Conservation (phyloP, 37 sponge, comb jelly and placozoan genomes). For the Theonella swinhoei region DNA sequence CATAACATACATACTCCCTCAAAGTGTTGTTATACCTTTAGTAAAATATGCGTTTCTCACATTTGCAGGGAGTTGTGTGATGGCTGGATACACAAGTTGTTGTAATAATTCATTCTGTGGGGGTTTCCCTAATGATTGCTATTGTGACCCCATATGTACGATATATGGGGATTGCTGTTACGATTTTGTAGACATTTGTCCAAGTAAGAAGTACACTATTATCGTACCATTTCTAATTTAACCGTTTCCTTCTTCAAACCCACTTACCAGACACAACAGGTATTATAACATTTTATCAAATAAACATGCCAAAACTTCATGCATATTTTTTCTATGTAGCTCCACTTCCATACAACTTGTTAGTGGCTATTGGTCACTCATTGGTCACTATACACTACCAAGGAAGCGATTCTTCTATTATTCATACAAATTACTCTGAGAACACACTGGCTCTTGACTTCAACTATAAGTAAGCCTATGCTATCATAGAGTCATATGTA, state of each 20-base stretch:
- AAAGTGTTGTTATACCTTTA: too few species aligned
- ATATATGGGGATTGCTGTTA: conserved; percentile 10
- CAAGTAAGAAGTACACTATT: neutral
- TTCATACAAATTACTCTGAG: neutral
- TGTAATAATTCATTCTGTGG: conserved; percentile 8
- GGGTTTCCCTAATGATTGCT: conserved; percentile 28
- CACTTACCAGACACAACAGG: neutral
- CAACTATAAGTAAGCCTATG: neutral
- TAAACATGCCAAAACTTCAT: too few species aligned
- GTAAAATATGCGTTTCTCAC: neutral
- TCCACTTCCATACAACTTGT: neutral
- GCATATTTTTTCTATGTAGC: neutral
- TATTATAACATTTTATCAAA: too few species aligned
- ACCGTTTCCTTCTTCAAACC: too few species aligned
- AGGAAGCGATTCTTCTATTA: neutral
- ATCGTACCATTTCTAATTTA: too few species aligned
- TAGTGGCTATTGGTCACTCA: neutral
- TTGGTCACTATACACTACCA: neutral
- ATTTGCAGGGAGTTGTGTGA: conserved; percentile 19
- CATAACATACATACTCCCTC: too few species aligned
- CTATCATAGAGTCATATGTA: too few species aligned
- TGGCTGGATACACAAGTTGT: conserved; percentile 9
- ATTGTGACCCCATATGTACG: conserved; percentile 23
- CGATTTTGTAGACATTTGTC: neutral
- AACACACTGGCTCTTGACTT: neutral